Percentiles rank a stretch among this genome's conserved stretches.
These are phyloP conservation scores for Chromoteleia sp. DNA, from an alignment of 2,888 invertebrate genomes.

Conservation along the genomic window DNA sequence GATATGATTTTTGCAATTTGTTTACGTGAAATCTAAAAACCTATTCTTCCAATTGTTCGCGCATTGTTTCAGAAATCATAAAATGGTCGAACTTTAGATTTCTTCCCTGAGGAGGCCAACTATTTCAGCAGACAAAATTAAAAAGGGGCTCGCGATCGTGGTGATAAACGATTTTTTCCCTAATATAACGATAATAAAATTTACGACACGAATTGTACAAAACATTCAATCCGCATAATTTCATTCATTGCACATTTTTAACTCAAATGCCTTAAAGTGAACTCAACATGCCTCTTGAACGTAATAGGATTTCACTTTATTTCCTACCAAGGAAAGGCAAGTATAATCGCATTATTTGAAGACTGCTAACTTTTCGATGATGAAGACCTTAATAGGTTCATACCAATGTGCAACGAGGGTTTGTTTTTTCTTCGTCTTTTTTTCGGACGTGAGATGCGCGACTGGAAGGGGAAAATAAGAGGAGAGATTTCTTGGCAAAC, in stretches of 20 bases:
- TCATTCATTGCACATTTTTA: constrained; percentile 40
- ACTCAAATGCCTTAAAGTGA: constrained; percentile 50
- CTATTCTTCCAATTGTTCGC: too few relatives aligned
- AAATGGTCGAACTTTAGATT: constrained; percentile 16
- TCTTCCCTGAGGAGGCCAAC: constrained; percentile 18
- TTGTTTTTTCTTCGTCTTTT: constrained; percentile 44
- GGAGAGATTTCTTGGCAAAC: constrained; percentile 50
- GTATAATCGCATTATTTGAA: constrained; percentile 65
- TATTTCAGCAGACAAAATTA: constrained; percentile 4
- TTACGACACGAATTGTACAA: constrained; percentile 9
- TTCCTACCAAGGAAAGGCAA: constrained; percentile 57
- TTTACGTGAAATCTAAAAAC: too few relatives aligned
- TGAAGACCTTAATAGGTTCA: constrained; percentile 62
- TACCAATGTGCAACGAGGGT: constrained; percentile 47
- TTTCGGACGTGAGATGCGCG: constrained; percentile 35
- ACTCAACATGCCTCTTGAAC: constrained; percentile 50
- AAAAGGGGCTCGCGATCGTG: constrained; percentile 4
- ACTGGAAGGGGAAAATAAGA: constrained; percentile 23
- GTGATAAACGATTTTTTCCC: constrained; percentile 25
- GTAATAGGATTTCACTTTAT: constrained; percentile 60
- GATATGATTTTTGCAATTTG: too few relatives aligned
- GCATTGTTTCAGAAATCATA: constrained; percentile 24
- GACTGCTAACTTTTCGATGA: constrained; percentile 59
- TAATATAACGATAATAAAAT: constrained; percentile 23
- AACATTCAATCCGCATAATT: constrained; percentile 34